Base-by-base conservation (phyloP, 2,888 invertebrate genomes). In the Drosophila leonis region DNA sequence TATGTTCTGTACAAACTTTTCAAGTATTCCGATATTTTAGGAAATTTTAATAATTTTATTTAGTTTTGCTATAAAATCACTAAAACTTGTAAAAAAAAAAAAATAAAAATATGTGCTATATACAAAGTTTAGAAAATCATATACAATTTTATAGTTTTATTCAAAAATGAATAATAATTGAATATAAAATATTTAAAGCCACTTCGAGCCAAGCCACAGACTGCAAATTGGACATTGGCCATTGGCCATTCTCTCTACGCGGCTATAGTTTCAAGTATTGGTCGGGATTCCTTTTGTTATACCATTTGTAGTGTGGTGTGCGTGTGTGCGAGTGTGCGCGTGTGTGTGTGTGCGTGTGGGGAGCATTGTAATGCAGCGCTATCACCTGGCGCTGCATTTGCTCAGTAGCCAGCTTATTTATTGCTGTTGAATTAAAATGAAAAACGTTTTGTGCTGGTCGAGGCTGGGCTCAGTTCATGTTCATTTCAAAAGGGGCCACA, bases 341-440 rank as follows among this genome's bases (percentile, higher is more conserved):
- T 12, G 41, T 18, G 15, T 18, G 7, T 31, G 18, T 8, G 24
- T 18, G 35, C 20, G 44, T 31, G 44, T 24, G n/a, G 1, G 13
- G 9, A 18, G 42, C 79, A 72, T 78, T 78, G 81, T 72, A 62
- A 79, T 81, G 78, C 70, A 65, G 55, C 56, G 68, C 78, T 81
- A 81, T 74, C 78, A 80, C 82, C 78, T 78, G 61, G 65, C 64
- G 54, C 48, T 75, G 65, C 69, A 72, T 79, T 68, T 71, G 71
- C 54, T 65, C 73, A 67, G 66, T 66, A 72, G 81, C 63, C 73
- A 52, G 75, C 69, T 80, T 81, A 81, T 87, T 87, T 83, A 87
- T 87, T 70, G 84, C 78, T 68, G 69, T 81, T 75, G 68, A 74
- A 87, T 83, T 88, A 72, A 78, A 80, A 68, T 78, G 78, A 80